These are phyloP conservation scores for Hydraecia micacea DNA, from an alignment of 2,888 invertebrate genomes.

Conservation along the genomic window DNA sequence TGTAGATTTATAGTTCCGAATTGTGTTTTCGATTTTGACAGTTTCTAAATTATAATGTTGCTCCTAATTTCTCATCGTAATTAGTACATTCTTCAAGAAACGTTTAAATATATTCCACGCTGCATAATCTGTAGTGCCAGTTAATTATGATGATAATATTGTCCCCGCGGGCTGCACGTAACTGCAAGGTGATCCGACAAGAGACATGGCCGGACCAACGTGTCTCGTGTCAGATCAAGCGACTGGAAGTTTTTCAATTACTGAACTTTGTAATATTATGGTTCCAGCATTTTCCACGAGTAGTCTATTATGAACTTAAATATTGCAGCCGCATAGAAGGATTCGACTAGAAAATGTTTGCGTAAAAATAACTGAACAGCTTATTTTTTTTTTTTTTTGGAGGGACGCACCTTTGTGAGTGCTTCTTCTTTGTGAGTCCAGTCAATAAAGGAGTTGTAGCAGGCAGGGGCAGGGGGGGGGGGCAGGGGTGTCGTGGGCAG, in stretches of 20 bases:
- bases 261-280: constrained; percentile 26
- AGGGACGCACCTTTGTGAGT: too few relatives aligned
- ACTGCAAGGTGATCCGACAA: constrained; percentile 26
- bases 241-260: constrained; percentile 47
- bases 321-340: background rate
- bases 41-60: background rate
- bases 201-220: background rate
- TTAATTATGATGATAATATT: constrained; percentile 29
- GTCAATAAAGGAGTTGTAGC: background rate
- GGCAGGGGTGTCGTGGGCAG: too few relatives aligned
- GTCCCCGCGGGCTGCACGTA: constrained; percentile 23
- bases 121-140: background rate
- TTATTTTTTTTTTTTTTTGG: background rate
- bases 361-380: background rate
- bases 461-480: too few relatives aligned
- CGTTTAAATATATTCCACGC: background rate
- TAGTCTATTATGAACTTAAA: constrained; percentile 19
- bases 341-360: background rate
- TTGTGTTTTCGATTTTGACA: background rate
- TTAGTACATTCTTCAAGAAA: background rate
- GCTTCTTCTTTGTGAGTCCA: background rate
- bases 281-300: constrained; percentile 14
- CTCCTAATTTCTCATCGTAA: background rate
- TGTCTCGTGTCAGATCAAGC: constrained; percentile 21
- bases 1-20: background rate